phyloP scores from a whole-genome alignment of 2,888 invertebrate genomes.

The Ophion obscuratus region DNA sequence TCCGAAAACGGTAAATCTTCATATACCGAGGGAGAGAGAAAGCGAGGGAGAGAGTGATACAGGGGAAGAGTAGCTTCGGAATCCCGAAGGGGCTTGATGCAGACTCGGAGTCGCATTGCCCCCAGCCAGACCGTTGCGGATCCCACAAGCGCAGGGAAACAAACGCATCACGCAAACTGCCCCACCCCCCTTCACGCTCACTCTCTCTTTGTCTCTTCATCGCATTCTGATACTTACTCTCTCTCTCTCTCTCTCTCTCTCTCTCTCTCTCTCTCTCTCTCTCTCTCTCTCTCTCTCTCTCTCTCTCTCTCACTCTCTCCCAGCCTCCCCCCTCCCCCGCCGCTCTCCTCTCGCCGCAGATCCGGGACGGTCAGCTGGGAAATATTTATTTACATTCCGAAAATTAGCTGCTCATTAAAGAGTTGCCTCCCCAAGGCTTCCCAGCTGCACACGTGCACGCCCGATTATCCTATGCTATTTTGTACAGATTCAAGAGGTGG shows the following conservation, averaged over 20 bases:
- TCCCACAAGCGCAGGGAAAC: constrained; percentile 31
- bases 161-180: constrained; percentile 36
- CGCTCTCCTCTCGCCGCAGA: background rate
- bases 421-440: constrained; percentile 60
- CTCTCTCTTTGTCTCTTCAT: too few species aligned
- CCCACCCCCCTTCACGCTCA: too few species aligned
- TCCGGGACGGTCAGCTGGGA: constrained; percentile 72
- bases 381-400: constrained; percentile 83
- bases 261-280: too few species aligned
- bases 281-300: too few species aligned
- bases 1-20: constrained; percentile 82
- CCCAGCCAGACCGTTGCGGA: constrained; percentile 57
- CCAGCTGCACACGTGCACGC: background rate
- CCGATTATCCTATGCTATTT: constrained; percentile 4
- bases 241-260: too few species aligned
- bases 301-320: background rate
- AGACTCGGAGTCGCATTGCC: constrained; percentile 71
- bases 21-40: constrained; percentile 67
- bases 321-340: background rate
- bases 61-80: constrained; percentile 62
- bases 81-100: constrained; percentile 72
- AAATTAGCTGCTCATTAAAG: constrained; percentile 83
- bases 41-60: background rate
- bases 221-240: too few species aligned
- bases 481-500: background rate